phyloP scores from a whole-genome alignment of 2,113 vertebrate species.

The Erythrolamprus reginae region DNA sequence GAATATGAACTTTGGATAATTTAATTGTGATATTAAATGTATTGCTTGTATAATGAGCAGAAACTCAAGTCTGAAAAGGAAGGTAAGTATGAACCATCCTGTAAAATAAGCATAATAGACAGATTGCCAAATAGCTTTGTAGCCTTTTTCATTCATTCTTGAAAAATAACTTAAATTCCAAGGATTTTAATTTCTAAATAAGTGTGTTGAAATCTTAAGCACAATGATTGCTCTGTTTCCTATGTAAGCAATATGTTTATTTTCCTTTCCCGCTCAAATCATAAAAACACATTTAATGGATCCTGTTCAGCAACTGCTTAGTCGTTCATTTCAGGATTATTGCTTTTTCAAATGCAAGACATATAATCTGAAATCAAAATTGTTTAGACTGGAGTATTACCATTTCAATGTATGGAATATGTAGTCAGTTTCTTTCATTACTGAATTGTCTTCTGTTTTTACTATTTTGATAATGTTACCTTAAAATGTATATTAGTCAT shows the following conservation, averaged over 20 bases:
- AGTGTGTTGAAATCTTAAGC: background rate
- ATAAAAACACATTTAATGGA: background rate
- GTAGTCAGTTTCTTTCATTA: background rate
- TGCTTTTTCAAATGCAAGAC: background rate
- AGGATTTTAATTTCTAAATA: slow-evolving; percentile 35
- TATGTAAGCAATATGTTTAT: background rate
- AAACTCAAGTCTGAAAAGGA: slow-evolving; percentile 25
- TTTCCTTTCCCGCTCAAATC: background rate
- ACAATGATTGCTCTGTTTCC: background rate
- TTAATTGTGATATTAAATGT: background rate
- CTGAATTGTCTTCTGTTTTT: background rate
- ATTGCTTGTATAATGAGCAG: background rate
- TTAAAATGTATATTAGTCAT: background rate
- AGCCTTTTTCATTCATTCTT: slow-evolving; percentile 33
- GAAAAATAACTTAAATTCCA: slow-evolving; percentile 36
- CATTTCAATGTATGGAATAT: background rate
- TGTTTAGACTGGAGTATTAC: background rate
- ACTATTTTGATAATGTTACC: background rate
- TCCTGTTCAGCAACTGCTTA: background rate
- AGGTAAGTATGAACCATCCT: slow-evolving; percentile 12
- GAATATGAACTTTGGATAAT: background rate
- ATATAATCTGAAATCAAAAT: background rate
- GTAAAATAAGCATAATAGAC: slow-evolving; percentile 28
- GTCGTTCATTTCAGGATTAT: background rate
- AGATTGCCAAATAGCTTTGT: slow-evolving; percentile 28